Percentiles rank a stretch among this genome's conserved stretches.
Conservation (phyloP, 2,888 invertebrate species). For the Isotomurus palustris region DNA sequence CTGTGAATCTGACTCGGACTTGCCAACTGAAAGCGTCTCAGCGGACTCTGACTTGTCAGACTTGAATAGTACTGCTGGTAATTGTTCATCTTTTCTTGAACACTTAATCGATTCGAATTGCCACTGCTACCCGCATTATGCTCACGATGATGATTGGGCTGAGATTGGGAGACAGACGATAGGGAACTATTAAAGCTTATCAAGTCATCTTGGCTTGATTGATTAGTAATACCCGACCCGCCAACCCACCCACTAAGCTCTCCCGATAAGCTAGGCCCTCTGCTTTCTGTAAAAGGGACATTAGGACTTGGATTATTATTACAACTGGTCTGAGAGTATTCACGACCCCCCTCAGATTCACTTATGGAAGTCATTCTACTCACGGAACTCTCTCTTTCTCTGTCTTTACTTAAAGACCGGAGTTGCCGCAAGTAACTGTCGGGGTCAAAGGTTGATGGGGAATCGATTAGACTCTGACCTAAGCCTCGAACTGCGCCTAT, state of each 20-base stretch:
- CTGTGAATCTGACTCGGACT: constrained; percentile 31
- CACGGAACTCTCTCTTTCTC: constrained; percentile 16
- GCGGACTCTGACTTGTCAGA: constrained; percentile 24
- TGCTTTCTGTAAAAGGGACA: neutral
- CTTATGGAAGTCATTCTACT: constrained; percentile 5
- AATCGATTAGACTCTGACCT: constrained; percentile 12
- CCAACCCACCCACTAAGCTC: too few relatives aligned
- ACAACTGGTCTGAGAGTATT: neutral
- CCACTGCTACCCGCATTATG: neutral
- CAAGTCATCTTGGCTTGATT: too few relatives aligned
- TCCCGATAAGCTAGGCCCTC: too few relatives aligned
- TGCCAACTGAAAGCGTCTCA: constrained; percentile 22
- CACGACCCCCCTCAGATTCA: neutral
- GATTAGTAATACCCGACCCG: too few relatives aligned
- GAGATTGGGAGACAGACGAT: neutral
- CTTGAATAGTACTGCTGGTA: constrained; percentile 41
- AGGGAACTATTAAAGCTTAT: too few relatives aligned
- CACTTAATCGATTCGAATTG: constrained; percentile 1
- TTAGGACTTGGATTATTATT: neutral
- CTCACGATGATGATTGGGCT: neutral
- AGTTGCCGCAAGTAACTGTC: constrained; percentile 16
- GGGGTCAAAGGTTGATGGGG: constrained; percentile 11
- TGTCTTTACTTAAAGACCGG: constrained; percentile 13
- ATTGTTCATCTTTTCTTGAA: constrained; percentile 45
- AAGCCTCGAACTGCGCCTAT: constrained; percentile 15